These are phyloP conservation scores for Formica selysi DNA, from an alignment of 1,140 invertebrate species.

Conservation along the genomic window DNA sequence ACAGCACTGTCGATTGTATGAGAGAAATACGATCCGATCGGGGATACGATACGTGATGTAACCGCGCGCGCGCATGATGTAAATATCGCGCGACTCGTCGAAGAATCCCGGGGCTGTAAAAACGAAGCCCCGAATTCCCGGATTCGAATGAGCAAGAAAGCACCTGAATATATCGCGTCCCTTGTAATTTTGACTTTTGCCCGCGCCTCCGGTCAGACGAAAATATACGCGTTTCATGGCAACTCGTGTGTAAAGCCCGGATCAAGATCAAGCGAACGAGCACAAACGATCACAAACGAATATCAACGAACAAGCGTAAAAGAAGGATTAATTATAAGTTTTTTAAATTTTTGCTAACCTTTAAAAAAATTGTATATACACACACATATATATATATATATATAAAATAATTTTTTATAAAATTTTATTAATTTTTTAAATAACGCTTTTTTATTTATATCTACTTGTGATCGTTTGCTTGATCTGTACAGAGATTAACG, in stretches of 20 bases:
- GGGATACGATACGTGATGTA: neutral
- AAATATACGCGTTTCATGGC: neutral
- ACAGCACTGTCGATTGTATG: neutral
- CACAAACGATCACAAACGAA: no score
- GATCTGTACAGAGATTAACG: neutral
- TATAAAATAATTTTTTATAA: no score
- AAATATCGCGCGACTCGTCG: conserved; percentile 6
- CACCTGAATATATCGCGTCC: neutral
- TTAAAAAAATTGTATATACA: no score
- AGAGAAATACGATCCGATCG: conserved; percentile 48
- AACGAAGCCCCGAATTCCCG: neutral
- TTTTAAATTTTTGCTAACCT: no score
- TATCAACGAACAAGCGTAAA: no score
- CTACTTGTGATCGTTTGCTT: no score
- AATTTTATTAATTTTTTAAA: no score
- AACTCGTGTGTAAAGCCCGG: neutral
- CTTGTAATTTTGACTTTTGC: conserved; percentile 34
- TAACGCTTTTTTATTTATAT: no score
- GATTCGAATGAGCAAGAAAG: conserved; percentile 2
- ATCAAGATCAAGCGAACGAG: no score
- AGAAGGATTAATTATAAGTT: no score
- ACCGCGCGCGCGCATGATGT: conserved; percentile 16
- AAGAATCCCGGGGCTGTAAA: no score
- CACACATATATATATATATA: no score
- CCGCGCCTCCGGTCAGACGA: neutral